These are phyloP conservation scores for Parthenolecanium corni DNA, from an alignment of 2,888 invertebrate genomes.

Conservation along the genomic window DNA sequence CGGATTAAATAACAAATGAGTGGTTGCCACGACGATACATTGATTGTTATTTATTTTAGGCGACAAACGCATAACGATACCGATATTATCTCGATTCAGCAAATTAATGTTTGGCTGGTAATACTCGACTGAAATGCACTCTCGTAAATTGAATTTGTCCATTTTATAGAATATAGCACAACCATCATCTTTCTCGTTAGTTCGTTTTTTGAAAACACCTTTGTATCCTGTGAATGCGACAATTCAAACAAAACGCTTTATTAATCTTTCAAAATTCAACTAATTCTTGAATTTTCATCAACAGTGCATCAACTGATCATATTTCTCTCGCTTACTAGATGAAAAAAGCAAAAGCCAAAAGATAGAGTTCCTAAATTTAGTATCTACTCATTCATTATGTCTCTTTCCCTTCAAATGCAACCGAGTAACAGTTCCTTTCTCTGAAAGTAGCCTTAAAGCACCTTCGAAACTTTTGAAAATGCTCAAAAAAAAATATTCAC, in stretches of 20 bases:
- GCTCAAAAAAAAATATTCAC: not conserved
- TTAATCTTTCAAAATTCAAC: too few relatives aligned
- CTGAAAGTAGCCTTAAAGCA: not conserved
- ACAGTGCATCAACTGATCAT: too few relatives aligned
- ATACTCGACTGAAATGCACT: conserved; percentile 59
- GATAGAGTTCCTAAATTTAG: too few relatives aligned
- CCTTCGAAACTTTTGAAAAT: not conserved
- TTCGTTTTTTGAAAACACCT: conserved; percentile 71
- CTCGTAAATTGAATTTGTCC: conserved; percentile 53
- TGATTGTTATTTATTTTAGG: conserved; percentile 43
- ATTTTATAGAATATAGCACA: conserved; percentile 76
- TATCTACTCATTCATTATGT: too few relatives aligned
- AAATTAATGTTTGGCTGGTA: conserved; percentile 36
- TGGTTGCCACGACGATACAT: conserved; percentile 68
- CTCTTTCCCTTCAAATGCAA: too few relatives aligned
- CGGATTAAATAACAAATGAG: conserved; percentile 89
- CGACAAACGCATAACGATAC: conserved; percentile 60
- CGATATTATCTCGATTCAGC: conserved; percentile 76
- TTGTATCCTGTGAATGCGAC: conserved; percentile 48
- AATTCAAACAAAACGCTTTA: too few relatives aligned
- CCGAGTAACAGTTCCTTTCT: too few relatives aligned
- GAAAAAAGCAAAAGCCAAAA: too few relatives aligned
- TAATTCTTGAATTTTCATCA: too few relatives aligned
- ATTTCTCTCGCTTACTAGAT: too few relatives aligned
- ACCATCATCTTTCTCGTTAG: conserved; percentile 70